Evolutionary conservation across 2,797 vertebrate species (phyloP).

Genomic region (Nyctibius grandis): DNA sequence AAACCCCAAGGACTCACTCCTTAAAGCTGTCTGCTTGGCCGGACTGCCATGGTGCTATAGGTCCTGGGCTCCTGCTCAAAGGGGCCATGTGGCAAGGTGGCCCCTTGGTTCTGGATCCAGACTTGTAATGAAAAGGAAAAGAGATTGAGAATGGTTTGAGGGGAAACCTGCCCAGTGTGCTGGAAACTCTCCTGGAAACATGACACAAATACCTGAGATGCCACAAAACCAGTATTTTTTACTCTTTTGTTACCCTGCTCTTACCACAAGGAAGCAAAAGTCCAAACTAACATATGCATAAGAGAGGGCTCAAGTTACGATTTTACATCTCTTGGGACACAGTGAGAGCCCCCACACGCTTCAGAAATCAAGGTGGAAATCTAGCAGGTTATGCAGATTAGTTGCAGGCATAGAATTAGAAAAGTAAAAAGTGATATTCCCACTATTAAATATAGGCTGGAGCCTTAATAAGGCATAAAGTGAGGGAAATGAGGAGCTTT

Average conservation of each 20-base stretch:
- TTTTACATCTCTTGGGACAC: neutral
- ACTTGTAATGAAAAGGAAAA: neutral
- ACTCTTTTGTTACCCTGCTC: neutral
- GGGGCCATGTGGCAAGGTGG: neutral
- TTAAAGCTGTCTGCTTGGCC: neutral
- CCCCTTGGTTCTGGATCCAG: neutral
- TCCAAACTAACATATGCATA: neutral
- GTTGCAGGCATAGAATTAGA: neutral
- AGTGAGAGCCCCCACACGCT: neutral
- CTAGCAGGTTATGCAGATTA: neutral
- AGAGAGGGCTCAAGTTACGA: neutral
- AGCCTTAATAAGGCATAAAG: constrained; percentile 19
- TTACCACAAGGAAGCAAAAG: neutral
- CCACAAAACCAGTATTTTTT: neutral
- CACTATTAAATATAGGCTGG: neutral
- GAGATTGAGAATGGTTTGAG: neutral
- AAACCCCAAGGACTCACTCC: neutral
- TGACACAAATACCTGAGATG: neutral
- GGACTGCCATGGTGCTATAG: neutral
- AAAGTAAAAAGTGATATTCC: neutral
- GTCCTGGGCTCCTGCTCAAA: neutral
- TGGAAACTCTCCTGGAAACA: neutral
- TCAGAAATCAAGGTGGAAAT: neutral
- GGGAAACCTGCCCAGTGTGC: neutral
- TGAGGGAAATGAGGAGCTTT: constrained; percentile 6